Evolutionary conservation across 2,797 vertebrate genomes (phyloP).

Genomic region (Falco rusticolus): DNA sequence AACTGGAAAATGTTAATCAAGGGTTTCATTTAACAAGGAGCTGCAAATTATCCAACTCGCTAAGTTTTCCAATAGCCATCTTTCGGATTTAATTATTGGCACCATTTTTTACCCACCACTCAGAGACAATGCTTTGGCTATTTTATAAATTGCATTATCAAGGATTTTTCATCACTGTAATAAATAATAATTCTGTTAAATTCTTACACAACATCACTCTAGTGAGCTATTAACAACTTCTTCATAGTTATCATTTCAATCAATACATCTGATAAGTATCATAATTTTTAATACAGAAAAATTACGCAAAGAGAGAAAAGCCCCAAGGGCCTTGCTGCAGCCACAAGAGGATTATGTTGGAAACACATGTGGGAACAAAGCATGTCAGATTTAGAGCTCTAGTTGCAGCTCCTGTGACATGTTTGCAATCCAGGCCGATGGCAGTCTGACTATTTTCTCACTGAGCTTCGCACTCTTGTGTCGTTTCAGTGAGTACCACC

Average conservation of each 20-base stretch:
- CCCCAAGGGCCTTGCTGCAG: not conserved
- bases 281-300: not conserved
- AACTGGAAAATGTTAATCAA: constrained; percentile 51
- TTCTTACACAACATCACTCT: constrained; percentile 10
- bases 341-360: not conserved
- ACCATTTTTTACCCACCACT: not conserved
- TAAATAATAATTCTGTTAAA: constrained; percentile 36
- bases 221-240: constrained; percentile 38
- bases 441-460: not conserved
- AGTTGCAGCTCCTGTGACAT: not conserved
- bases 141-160: constrained; percentile 45
- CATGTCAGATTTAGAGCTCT: not conserved
- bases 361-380: not conserved
- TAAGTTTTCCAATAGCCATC: constrained; percentile 19
- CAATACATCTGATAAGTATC: constrained; percentile 31
- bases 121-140: not conserved
- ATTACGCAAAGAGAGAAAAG: not conserved
- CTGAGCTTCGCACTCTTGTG: not conserved
- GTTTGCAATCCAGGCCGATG: not conserved
- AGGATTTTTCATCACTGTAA: constrained; percentile 44
- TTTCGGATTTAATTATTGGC: constrained; percentile 1
- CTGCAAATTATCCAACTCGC: constrained; percentile 41
- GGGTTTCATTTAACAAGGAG: constrained; percentile 36
- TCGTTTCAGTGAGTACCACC: not conserved
- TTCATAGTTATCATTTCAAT: constrained; percentile 29